A percentile compares a stretch with the other conserved stretches of the same genome.
Evolutionary conservation across 2,888 invertebrate species (phyloP).

Genomic region (Eupeodes luniger): DNA sequence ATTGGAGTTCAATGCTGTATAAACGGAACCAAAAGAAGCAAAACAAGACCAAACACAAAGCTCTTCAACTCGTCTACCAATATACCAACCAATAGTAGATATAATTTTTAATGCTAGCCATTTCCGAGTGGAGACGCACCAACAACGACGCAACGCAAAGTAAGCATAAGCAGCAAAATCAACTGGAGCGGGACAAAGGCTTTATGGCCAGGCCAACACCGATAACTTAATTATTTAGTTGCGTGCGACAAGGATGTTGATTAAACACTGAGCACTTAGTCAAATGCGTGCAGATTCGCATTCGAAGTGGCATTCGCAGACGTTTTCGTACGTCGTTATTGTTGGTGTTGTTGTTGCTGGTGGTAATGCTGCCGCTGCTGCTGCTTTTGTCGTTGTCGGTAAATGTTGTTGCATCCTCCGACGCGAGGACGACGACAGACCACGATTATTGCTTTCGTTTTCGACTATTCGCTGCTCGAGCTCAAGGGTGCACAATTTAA

Average conservation of each 20-base stretch:
- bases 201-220: slow-evolving; percentile 58
- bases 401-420: slow-evolving; percentile 31
- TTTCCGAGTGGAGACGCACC: slow-evolving; percentile 19
- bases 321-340: slow-evolving; percentile 26
- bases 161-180: not conserved
- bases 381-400: slow-evolving; percentile 32
- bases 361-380: slow-evolving; percentile 23
- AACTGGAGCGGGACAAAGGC: slow-evolving; percentile 54
- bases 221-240: slow-evolving; percentile 79
- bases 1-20: slow-evolving; percentile 41
- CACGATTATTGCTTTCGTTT: slow-evolving; percentile 63
- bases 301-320: slow-evolving; percentile 67
- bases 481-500: not conserved
- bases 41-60: not conserved
- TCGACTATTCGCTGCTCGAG: slow-evolving; percentile 23
- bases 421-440: slow-evolving; percentile 31
- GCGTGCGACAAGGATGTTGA: slow-evolving; percentile 79
- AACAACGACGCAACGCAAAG: not conserved
- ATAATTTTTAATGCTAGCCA: slow-evolving; percentile 36
- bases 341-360: slow-evolving; percentile 35
- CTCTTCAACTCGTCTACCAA: slow-evolving; percentile 25
- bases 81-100: not conserved
- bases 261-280: slow-evolving; percentile 79
- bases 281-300: slow-evolving; percentile 78
- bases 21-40: slow-evolving; percentile 1